phyloP scores from a whole-genome alignment of 2,888 invertebrate species.

The Diaprepes abbreviatus region DNA sequence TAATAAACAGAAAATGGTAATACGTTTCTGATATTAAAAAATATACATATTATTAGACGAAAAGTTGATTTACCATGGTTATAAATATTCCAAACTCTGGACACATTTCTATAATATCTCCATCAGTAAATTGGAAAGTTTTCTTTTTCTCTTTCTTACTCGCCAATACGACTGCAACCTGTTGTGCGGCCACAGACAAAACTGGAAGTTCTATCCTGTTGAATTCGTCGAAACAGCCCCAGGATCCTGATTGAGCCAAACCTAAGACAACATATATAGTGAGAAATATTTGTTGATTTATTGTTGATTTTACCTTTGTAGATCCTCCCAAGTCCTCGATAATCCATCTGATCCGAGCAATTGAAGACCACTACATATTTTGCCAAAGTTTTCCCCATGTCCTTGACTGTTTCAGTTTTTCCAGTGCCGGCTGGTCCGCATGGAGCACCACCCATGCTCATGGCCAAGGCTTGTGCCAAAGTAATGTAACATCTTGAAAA shows the following conservation, averaged over 20 bases:
- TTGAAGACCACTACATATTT: conserved; percentile 98
- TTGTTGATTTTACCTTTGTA: conserved; percentile 79
- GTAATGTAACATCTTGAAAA: conserved; percentile 92
- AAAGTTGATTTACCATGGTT: conserved; percentile 83
- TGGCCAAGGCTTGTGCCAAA: conserved; percentile 92
- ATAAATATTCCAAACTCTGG: conserved; percentile 97
- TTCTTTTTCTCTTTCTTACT: conserved; percentile 96
- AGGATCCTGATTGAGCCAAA: conserved; percentile 93
- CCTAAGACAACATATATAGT: too few relatives aligned
- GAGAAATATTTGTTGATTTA: too few relatives aligned
- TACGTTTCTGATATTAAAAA: background rate
- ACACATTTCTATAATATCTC: conserved; percentile 92
- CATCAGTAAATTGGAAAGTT: conserved; percentile 93
- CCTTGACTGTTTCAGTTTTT: conserved; percentile 97
- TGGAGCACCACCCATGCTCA: conserved; percentile 97
- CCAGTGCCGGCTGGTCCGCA: conserved; percentile 99
- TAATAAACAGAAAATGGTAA: conserved; percentile 23
- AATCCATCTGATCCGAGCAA: conserved; percentile 99
- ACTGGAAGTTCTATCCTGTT: conserved; percentile 96
- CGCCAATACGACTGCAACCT: conserved; percentile 92
- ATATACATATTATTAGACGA: background rate
- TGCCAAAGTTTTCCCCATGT: conserved; percentile 97
- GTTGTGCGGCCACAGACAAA: conserved; percentile 95
- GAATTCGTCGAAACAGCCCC: conserved; percentile 99
- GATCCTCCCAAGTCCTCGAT: conserved; percentile 93